These are phyloP conservation scores for Brienomyrus brachyistius DNA, from an alignment of 2,113 vertebrate genomes.

Conservation along the genomic window DNA sequence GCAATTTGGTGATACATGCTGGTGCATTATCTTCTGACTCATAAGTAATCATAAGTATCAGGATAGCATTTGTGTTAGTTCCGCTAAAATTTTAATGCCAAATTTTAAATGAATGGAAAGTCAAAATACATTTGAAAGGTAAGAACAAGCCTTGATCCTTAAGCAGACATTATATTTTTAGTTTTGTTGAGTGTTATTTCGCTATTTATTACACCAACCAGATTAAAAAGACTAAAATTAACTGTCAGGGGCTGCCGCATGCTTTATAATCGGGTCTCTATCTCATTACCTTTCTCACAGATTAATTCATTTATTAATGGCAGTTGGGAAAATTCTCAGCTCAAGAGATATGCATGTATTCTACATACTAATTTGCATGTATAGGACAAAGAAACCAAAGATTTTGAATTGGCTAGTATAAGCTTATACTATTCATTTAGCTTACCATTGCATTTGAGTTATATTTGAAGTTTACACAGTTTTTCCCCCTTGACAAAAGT, in stretches of 20 bases:
- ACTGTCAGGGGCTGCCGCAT: not conserved
- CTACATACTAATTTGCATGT: not conserved
- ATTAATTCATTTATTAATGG: not conserved
- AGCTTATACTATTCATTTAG: not conserved
- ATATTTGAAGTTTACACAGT: not conserved
- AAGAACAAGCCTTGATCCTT: not conserved
- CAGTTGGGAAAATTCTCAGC: not conserved
- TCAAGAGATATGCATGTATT: not conserved
- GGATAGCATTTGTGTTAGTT: not conserved
- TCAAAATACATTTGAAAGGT: not conserved
- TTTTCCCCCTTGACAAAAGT: not conserved
- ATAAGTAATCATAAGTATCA: not conserved
- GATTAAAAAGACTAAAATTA: not conserved
- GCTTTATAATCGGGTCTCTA: not conserved
- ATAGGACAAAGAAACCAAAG: not conserved
- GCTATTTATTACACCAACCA: not conserved
- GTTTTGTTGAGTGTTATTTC: not conserved
- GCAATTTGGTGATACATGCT: not conserved
- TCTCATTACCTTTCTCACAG: not conserved
- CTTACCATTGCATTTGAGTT: not conserved
- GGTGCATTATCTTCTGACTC: not conserved
- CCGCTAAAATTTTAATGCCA: not conserved
- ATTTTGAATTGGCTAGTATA: not conserved
- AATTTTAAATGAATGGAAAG: not conserved
- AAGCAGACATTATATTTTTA: not conserved